Percentiles rank a stretch among this genome's conserved stretches.
phyloP scores from a whole-genome alignment of 2,797 vertebrate genomes.

The Vespertilio murinus region DNA sequence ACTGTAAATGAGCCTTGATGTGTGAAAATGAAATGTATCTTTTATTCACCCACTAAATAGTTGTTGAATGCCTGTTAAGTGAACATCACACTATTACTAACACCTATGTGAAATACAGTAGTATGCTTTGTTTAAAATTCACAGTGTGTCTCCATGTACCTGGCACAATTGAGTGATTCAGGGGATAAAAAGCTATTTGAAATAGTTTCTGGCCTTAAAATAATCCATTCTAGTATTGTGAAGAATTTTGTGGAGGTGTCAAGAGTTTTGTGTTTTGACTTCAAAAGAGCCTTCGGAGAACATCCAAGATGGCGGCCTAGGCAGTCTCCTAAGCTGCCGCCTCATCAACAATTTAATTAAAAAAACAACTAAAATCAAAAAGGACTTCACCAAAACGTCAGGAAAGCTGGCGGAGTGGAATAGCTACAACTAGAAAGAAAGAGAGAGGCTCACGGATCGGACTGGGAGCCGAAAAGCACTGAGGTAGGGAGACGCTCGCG shows the following conservation, averaged over 20 bases:
- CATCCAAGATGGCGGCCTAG: too few species aligned
- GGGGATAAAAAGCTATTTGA: not conserved
- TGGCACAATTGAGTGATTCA: not conserved
- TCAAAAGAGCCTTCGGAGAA: not conserved
- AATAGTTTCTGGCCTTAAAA: not conserved
- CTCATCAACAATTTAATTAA: too few species aligned
- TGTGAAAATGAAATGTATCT: slow-evolving; percentile 23
- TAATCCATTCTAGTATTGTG: not conserved
- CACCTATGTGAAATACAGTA: not conserved
- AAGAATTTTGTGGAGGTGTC: not conserved
- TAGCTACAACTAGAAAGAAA: too few species aligned
- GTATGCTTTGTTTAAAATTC: slow-evolving; percentile 48
- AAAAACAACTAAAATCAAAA: too few species aligned
- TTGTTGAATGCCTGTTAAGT: not conserved
- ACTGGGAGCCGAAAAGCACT: too few species aligned
- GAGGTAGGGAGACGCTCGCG: too few species aligned
- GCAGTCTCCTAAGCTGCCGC: too few species aligned
- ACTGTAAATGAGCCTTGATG: not conserved
- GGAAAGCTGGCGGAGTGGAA: too few species aligned
- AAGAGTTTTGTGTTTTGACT: not conserved
- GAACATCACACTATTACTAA: not conserved
- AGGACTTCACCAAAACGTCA: too few species aligned
- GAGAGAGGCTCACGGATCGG: too few species aligned
- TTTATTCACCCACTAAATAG: not conserved
- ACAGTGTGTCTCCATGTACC: not conserved